These are phyloP conservation scores for Aeoliscus strigatus DNA, from an alignment of 2,797 vertebrate genomes.

Conservation along the genomic window DNA sequence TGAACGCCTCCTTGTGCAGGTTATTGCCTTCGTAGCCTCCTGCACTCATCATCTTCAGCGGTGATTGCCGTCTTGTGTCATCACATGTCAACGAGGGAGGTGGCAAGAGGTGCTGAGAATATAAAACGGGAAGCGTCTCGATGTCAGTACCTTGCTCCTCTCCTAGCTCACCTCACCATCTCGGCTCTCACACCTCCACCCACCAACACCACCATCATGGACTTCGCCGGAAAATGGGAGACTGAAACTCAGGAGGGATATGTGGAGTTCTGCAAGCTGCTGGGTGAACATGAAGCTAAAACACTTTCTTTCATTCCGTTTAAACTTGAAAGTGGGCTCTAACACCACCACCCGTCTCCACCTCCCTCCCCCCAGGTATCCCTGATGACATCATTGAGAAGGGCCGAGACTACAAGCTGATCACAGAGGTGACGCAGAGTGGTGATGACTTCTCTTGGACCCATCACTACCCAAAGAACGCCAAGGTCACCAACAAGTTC, in stretches of 20 bases:
- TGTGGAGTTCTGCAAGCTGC: conserved; percentile 82
- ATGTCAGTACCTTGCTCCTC: conserved; percentile 49
- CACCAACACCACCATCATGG: conserved; percentile 71
- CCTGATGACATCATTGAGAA: conserved; percentile 76
- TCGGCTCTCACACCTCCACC: conserved; percentile 31
- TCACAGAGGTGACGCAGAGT: conserved; percentile 83
- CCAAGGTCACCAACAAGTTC: conserved; percentile 83
- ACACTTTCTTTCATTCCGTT: background rate
- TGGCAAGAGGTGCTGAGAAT: conserved; percentile 39
- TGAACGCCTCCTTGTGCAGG: conserved; percentile 50
- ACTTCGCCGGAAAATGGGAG: conserved; percentile 88
- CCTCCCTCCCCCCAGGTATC: conserved; percentile 69
- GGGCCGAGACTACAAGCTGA: conserved; percentile 82
- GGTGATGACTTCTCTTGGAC: conserved; percentile 81
- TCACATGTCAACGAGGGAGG: conserved; percentile 51
- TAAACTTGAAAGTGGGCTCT: background rate
- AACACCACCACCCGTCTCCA: background rate
- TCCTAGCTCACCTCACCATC: conserved; percentile 46
- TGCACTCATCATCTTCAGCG: conserved; percentile 46
- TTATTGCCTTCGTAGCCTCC: conserved; percentile 46
- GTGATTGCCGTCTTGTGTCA: conserved; percentile 50
- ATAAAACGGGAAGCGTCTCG: conserved; percentile 46
- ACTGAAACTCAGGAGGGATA: conserved; percentile 87
- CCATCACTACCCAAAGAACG: conserved; percentile 76
- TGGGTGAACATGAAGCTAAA: conserved; percentile 74